These are phyloP conservation scores for Sphaeramia orbicularis DNA, from an alignment of 2,797 vertebrate genomes.

Conservation along the genomic window DNA sequence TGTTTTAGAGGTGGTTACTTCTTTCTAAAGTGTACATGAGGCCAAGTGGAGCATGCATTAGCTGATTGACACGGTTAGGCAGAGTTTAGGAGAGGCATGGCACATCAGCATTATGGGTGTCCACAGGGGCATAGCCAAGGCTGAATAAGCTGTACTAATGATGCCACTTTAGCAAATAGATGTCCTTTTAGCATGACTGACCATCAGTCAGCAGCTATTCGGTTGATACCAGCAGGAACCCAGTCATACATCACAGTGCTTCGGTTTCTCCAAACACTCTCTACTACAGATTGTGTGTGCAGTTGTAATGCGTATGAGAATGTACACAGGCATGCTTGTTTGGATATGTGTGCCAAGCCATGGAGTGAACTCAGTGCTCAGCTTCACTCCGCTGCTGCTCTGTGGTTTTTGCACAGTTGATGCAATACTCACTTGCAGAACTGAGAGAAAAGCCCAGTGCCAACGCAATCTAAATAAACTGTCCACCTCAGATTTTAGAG, in stretches of 20 bases:
- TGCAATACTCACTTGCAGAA: slow-evolving; percentile 60
- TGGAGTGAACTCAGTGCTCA: slow-evolving; percentile 47
- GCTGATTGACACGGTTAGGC: slow-evolving; percentile 59
- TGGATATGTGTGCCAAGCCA: slow-evolving; percentile 41
- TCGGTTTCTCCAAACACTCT: slow-evolving; percentile 39
- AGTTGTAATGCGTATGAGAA: slow-evolving; percentile 22
- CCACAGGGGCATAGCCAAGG: slow-evolving; percentile 55
- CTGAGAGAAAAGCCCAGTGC: slow-evolving; percentile 43
- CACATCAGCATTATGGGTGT: slow-evolving; percentile 56
- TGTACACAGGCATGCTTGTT: slow-evolving; percentile 41
- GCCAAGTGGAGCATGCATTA: slow-evolving; percentile 22
- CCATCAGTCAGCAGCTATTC: slow-evolving; percentile 58
- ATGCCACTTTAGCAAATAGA: slow-evolving; percentile 54
- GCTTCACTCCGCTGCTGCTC: slow-evolving; percentile 64
- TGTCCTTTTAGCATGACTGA: slow-evolving; percentile 54
- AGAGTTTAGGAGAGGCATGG: slow-evolving; percentile 50
- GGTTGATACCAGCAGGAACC: slow-evolving; percentile 48
- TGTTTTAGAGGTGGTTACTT: not conserved
- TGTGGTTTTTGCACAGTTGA: slow-evolving; percentile 52
- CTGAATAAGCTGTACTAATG: slow-evolving; percentile 63
- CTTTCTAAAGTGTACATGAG: slow-evolving; percentile 20
- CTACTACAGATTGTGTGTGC: slow-evolving; percentile 13
- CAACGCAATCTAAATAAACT: slow-evolving; percentile 76
- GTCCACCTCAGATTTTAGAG: slow-evolving; percentile 47
- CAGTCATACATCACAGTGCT: slow-evolving; percentile 45